phyloP scores from a whole-genome alignment of 1,140 invertebrate genomes.

The Drosophila micromelanica region DNA sequence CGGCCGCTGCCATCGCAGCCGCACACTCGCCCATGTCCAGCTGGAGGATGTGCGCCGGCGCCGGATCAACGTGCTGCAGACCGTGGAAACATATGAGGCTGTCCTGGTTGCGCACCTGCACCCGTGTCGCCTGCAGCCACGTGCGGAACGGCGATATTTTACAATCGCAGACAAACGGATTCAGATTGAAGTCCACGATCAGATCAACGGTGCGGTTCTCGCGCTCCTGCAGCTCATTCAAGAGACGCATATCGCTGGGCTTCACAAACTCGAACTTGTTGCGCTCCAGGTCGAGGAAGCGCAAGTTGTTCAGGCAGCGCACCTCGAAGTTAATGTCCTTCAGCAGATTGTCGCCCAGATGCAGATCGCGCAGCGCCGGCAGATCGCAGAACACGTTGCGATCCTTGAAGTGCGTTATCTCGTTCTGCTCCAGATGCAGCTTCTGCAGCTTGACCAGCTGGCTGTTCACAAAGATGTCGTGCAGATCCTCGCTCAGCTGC shows the following conservation, averaged over 20 bases:
- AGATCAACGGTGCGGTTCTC: slow-evolving; percentile 85
- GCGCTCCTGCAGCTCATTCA: slow-evolving; percentile 86
- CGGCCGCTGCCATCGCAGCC: slow-evolving; percentile 67
- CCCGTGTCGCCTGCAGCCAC: slow-evolving; percentile 88
- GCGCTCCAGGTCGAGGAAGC: slow-evolving; percentile 89
- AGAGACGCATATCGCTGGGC: slow-evolving; percentile 86
- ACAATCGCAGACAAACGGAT: slow-evolving; percentile 89
- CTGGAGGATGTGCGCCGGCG: slow-evolving; percentile 80
- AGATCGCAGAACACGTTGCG: slow-evolving; percentile 89
- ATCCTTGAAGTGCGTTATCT: slow-evolving; percentile 89
- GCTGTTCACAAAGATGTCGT: slow-evolving; percentile 90
- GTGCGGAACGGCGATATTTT: slow-evolving; percentile 87
- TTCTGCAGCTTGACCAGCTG: slow-evolving; percentile 89
- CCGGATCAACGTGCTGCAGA: slow-evolving; percentile 55
- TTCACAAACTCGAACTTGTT: slow-evolving; percentile 88
- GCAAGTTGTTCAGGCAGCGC: slow-evolving; percentile 88
- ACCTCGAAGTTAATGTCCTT: slow-evolving; percentile 89
- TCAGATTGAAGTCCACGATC: slow-evolving; percentile 88
- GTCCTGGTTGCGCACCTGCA: slow-evolving; percentile 87
- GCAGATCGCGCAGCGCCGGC: slow-evolving; percentile 88
- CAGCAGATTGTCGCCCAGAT: slow-evolving; percentile 89
- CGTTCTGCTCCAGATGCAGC: slow-evolving; percentile 92
- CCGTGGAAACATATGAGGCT: slow-evolving; percentile 85
- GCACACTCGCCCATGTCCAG: slow-evolving; percentile 83
- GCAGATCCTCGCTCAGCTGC: slow-evolving; percentile 87